phyloP scores from a whole-genome alignment of 2,113 vertebrate species.

The Garra rufa region DNA sequence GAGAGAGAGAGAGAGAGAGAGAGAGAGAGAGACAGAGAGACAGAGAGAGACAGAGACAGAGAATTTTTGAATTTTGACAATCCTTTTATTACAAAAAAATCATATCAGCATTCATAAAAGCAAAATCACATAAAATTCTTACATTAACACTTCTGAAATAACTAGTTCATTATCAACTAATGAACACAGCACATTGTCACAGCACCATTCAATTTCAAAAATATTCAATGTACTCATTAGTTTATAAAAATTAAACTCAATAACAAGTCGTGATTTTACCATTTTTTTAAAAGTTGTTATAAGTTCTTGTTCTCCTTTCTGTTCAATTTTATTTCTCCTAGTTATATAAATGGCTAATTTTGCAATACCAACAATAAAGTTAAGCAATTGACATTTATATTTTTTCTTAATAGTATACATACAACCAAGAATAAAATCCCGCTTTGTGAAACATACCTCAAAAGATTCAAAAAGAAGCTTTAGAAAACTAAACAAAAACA shows the following conservation, averaged over 20 bases:
- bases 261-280: neutral
- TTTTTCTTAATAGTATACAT: neutral
- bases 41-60: no score
- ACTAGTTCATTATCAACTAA: neutral
- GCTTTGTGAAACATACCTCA: neutral
- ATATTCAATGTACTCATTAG: neutral
- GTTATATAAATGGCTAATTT: constrained; percentile 4
- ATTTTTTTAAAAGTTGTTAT: neutral
- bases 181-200: neutral
- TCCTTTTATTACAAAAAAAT: no score
- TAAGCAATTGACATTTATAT: neutral
- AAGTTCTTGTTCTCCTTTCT: neutral
- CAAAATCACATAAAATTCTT: neutral
- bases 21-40: no score
- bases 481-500: neutral
- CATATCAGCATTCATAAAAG: no score
- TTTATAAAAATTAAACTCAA: neutral
- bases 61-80: no score
- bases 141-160: neutral
- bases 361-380: neutral
- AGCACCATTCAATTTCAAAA: neutral
- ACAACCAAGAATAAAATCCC: neutral
- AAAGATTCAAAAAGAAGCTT: neutral
- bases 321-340: neutral
- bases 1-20: no score